Evolutionary conservation across 2,113 vertebrate genomes (phyloP), one percentile per base, ranked within the genome.

Genomic region (Phycodurus eques): DNA sequence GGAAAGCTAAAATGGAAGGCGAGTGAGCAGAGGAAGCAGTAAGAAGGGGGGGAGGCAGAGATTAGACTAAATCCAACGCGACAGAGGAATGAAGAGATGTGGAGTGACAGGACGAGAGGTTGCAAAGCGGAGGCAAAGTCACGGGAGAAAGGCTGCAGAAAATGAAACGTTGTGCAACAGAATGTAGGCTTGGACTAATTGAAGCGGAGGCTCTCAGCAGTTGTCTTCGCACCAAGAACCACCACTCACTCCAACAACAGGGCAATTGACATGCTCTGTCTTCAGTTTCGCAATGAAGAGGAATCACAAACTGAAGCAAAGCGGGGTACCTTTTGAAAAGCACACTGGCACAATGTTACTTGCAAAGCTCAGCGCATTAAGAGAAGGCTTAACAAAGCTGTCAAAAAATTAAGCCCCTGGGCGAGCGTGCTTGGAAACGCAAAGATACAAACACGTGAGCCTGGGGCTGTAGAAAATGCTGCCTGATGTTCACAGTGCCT

Each of bases 61-160:
- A 90, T 91, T 85, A 86, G 87, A 89, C 83, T 74, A 86, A 93
- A 94, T 83, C 80, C 87, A 87, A 91, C 88, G 88, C 92, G 92
- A 92, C 93, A 92, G 89, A 85, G 84, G 77, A 83, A 92, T 90
- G 90, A 92, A 82, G 90, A 80, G 88, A 91, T 67, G 5, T 51
- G 78, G 88, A 86, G 83, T 85, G 90, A 92, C 88, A 89, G 69
- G 70, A 83, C 76, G 80, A 85, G 87, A 87, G 71, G 42, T 87
- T 35, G 20, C 77, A 61, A 67, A 70, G 83, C 80, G 73, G 88
- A 83, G 42, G 53, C 74, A 76, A 79, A 35, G 80, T 78, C 79
- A 49, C 70, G 66, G 73, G 68, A 83, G 67, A 75, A 27, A 22
- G 66, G 76, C 69, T 80, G 74, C 57, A 10, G 67, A 81, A 76